phyloP scores from a whole-genome alignment of 2,113 vertebrate genomes.

The Nothoprocta perdicaria region DNA sequence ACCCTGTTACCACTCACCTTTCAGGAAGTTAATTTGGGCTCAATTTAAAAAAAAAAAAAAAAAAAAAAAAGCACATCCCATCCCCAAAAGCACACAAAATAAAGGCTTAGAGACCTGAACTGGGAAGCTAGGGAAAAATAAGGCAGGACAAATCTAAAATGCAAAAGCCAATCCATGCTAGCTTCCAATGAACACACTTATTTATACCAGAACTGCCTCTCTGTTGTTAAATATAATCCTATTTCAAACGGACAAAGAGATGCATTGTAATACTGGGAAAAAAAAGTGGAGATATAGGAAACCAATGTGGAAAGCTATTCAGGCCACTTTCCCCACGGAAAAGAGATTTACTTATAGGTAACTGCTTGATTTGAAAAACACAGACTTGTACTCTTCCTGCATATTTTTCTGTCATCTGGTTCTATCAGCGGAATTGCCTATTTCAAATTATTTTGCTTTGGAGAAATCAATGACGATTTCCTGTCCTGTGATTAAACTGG shows the following conservation, averaged over 20 bases:
- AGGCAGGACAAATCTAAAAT: background rate
- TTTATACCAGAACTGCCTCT: background rate
- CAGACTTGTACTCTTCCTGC: background rate
- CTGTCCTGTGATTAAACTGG: background rate
- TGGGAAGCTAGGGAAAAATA: background rate
- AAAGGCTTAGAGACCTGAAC: background rate
- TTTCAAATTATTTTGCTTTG: background rate
- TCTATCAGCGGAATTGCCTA: background rate
- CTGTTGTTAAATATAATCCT: background rate
- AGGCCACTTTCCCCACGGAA: background rate
- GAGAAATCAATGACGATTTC: conserved; percentile 35
- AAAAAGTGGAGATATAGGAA: background rate
- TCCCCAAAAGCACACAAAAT: background rate
- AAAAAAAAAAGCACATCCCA: no score
- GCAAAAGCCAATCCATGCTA: background rate
- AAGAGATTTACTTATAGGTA: background rate
- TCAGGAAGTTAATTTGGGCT: background rate
- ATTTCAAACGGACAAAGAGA: background rate
- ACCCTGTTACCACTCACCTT: background rate
- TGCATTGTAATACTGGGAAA: background rate
- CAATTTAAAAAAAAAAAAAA: background rate
- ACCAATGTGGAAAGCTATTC: background rate
- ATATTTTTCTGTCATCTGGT: background rate
- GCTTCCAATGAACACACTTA: background rate
- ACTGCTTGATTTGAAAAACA: background rate